phyloP scores from a whole-genome alignment of 2,888 invertebrate genomes.

The Phaonia tiefii region DNA sequence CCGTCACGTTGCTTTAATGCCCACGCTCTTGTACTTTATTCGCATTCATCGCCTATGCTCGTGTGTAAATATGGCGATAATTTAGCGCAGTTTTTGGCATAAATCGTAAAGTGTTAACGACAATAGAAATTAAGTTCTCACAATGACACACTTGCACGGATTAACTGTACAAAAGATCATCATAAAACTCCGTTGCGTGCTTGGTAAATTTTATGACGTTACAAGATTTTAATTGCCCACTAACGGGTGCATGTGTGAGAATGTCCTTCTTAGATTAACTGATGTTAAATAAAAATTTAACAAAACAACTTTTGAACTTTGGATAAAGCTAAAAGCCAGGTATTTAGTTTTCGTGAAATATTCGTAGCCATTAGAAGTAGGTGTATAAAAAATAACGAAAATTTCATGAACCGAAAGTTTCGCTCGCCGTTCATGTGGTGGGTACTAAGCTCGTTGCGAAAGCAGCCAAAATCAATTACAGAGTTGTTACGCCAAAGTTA shows the following conservation, averaged over 20 bases:
- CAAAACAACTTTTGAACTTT: too few relatives aligned
- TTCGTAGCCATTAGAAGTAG: too few relatives aligned
- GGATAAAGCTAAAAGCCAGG: too few relatives aligned
- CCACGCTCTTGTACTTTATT: constrained; percentile 17
- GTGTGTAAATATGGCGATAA: constrained; percentile 58
- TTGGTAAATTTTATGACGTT: constrained; percentile 35
- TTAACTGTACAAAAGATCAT: constrained; percentile 25
- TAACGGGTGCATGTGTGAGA: not conserved
- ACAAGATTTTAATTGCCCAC: constrained; percentile 20
- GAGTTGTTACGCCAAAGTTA: too few relatives aligned
- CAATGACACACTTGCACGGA: constrained; percentile 31
- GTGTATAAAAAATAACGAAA: too few relatives aligned
- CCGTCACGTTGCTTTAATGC: constrained; percentile 27
- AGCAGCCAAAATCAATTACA: too few relatives aligned
- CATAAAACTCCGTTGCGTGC: constrained; percentile 45
- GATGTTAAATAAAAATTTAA: too few relatives aligned
- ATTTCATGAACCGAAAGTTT: too few relatives aligned
- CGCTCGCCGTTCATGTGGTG: too few relatives aligned
- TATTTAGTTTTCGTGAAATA: too few relatives aligned
- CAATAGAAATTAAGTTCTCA: constrained; percentile 14
- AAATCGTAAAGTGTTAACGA: constrained; percentile 59
- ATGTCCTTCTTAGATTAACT: too few relatives aligned
- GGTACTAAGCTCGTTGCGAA: too few relatives aligned
- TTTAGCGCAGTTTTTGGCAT: constrained; percentile 57
- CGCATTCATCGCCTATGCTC: not conserved